Evolutionary conservation across 2,888 invertebrate genomes (phyloP), one percentile per base, ranked within the genome.

Genomic region (Drosophila nr. fundita): DNA sequence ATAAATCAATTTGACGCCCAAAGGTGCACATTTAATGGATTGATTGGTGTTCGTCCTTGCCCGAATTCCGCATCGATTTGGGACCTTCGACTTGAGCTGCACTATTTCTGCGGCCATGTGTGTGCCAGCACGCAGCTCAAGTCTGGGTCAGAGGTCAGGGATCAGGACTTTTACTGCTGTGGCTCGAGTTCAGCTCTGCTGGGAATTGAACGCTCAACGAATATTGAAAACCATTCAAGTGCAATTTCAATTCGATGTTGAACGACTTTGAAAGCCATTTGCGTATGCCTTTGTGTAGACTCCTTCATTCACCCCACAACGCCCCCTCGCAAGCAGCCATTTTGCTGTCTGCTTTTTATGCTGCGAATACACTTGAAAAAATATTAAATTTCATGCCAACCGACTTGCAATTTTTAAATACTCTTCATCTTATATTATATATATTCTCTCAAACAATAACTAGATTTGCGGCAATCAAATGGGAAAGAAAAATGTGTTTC

Each of bases 201-300:
- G 54, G 66, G 61, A 48, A 42, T 27, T 38, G n/a, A 32, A n/a
- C 21, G 18, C 40, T 34, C 21, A 11, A 48, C 60, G 76, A 61
- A 59, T 66, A 76, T 64, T 65, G 67, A 69, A 81, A 86, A 59
- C 57, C 78, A 80, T 74, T 86, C 65, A 76, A 74, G 69, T 76
- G 78, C 81, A 76, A 75, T 76, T 74, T 73, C 63, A 58, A 70
- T 73, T 65, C 50, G 32, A 50, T 29, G 52, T 40, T 34, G 45
- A 24, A 40, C 55, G 54, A 73, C 59, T 65, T 55, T 58, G 49
- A 72, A 74, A 62, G 48, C 38, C 61, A 74, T 75, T 74, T 74
- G 67, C 63, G 54, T 68, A 60, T 30, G 60, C 61, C 60, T 34
- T 65, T 60, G 54, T 45, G 36, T 64, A 42, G 45, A 21, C 42